Evolutionary conservation across 2,888 invertebrate genomes (phyloP).

Genomic region (Pseudoips prasinana): DNA sequence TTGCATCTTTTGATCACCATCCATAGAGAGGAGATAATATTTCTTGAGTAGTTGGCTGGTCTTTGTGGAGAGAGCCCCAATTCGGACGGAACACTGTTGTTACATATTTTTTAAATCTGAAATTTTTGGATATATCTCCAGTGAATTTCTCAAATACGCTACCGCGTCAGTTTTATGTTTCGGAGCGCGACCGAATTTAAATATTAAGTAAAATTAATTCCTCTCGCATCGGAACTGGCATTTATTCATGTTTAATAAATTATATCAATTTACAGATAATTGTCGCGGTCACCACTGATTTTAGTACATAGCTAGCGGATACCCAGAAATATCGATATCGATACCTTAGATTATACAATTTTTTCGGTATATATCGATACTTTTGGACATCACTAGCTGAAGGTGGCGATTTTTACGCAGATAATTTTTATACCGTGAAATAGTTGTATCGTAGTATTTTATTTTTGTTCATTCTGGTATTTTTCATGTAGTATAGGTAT

Average conservation of each 20-base stretch:
- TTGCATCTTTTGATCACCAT: too few species aligned
- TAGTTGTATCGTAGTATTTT: slow-evolving; percentile 44
- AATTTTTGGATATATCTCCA: too few species aligned
- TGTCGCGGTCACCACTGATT: slow-evolving; percentile 34
- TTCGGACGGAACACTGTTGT: too few species aligned
- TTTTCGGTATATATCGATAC: too few species aligned
- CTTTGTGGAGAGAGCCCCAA: too few species aligned
- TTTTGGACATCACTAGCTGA: slow-evolving; percentile 33
- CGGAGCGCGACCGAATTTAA: slow-evolving; percentile 43
- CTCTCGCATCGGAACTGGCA: slow-evolving; percentile 54
- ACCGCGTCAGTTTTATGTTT: slow-evolving; percentile 28
- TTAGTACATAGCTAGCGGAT: slow-evolving; percentile 22
- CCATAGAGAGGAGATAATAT: too few species aligned
- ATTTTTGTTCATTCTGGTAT: slow-evolving; percentile 54
- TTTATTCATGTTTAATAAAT: slow-evolving; percentile 59
- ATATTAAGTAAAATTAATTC: slow-evolving; percentile 29
- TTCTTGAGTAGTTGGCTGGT: too few species aligned
- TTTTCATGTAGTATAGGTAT: slow-evolving; percentile 51
- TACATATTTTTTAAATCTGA: too few species aligned
- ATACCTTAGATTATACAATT: too few species aligned
- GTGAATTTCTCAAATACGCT: slow-evolving; percentile 11
- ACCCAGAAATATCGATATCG: slow-evolving; percentile 15
- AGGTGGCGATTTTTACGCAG: slow-evolving; percentile 41
- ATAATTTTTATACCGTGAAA: slow-evolving; percentile 59
- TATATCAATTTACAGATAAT: slow-evolving; percentile 35